phyloP scores from a whole-genome alignment of 2,113 vertebrate genomes.

The Pyrgilauda ruficollis region DNA sequence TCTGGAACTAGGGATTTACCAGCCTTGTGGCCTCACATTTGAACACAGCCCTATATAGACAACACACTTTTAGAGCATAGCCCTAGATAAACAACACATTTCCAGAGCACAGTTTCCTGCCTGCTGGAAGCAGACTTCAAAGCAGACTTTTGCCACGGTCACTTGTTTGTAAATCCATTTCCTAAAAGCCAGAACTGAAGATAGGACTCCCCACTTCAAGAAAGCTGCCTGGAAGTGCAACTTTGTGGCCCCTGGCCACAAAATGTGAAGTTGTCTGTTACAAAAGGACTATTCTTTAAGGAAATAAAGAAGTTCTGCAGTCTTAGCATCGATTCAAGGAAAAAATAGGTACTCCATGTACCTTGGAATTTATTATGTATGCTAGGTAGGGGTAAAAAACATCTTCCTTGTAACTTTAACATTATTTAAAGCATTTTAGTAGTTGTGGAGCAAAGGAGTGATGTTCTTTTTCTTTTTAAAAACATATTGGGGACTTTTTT shows the following conservation, averaged over 20 bases:
- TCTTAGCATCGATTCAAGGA: neutral
- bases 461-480: neutral
- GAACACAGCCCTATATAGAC: neutral
- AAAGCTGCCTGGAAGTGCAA: neutral
- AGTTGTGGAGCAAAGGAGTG: neutral
- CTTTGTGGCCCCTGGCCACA: neutral
- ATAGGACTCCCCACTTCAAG: neutral
- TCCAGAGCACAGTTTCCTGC: neutral
- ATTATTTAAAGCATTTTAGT: neutral
- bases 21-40: neutral
- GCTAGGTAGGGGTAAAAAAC: neutral
- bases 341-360: neutral
- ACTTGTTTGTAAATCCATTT: neutral
- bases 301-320: neutral
- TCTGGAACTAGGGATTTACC: neutral
- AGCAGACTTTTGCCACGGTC: neutral
- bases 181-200: neutral
- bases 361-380: neutral
- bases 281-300: neutral
- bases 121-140: neutral
- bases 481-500: neutral
- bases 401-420: neutral
- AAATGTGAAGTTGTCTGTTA: neutral
- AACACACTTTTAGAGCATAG: neutral
- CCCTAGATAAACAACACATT: accelerated